Percentiles rank a stretch among this genome's conserved stretches.
Evolutionary conservation across 1,140 invertebrate species (phyloP).

Genomic region (Xylocopa sonorina): DNA sequence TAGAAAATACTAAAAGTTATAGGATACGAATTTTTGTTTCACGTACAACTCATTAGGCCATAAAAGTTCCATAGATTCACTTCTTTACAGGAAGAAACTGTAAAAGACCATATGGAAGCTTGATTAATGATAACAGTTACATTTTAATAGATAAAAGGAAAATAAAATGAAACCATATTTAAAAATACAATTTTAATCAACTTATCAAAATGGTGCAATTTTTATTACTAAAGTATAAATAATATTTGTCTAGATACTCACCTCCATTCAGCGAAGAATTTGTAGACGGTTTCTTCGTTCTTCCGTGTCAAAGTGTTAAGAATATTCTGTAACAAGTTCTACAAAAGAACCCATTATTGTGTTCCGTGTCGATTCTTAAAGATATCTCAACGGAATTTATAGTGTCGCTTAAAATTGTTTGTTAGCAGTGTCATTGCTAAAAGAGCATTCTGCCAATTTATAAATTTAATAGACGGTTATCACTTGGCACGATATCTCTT

Average conservation of each 20-base stretch:
- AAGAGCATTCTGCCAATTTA: constrained; percentile 27
- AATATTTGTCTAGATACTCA: constrained; percentile 17
- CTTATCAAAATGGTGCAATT: neutral
- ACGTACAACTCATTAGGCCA: constrained; percentile 7
- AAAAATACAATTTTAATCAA: constrained; percentile 1
- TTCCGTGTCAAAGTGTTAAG: constrained; percentile 36
- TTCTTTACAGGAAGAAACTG: constrained; percentile 1
- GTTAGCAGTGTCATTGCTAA: constrained; percentile 42
- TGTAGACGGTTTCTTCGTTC: constrained; percentile 26
- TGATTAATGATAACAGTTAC: neutral
- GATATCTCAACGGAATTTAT: constrained; percentile 21
- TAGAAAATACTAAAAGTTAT: constrained; percentile 30
- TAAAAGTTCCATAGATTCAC: neutral
- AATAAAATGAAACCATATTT: neutral
- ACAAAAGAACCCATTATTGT: constrained; percentile 46
- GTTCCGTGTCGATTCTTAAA: constrained; percentile 20
- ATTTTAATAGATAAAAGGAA: neutral
- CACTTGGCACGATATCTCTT: constrained; percentile 24
- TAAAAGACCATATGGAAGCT: neutral
- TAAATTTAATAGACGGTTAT: constrained; percentile 24
- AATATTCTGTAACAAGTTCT: constrained; percentile 21
- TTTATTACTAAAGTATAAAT: neutral
- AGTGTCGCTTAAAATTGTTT: constrained; percentile 13
- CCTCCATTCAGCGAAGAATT: constrained; percentile 32
- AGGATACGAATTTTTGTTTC: neutral